These are phyloP conservation scores for Hypocryptadius cinnamomeus DNA, from an alignment of 2,113 vertebrate species.

Conservation along the genomic window DNA sequence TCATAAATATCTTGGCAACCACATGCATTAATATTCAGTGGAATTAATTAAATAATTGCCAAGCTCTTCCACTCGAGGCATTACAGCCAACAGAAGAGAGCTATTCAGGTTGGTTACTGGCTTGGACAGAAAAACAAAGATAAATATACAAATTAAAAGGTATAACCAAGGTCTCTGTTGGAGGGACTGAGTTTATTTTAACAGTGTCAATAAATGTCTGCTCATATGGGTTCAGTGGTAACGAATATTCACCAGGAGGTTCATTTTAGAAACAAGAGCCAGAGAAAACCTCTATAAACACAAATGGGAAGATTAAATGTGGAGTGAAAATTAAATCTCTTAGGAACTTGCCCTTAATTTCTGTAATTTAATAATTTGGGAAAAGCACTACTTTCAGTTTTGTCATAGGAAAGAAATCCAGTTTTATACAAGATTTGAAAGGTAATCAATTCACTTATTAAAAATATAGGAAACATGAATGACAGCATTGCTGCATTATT, in stretches of 20 bases:
- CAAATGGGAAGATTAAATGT: background rate
- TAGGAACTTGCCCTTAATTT: conserved; percentile 39
- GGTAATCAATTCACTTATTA: conserved; percentile 41
- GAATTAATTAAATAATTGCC: conserved; percentile 38
- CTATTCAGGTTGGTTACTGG: conserved; percentile 21
- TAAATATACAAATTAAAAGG: conserved; percentile 46
- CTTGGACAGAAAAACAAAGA: conserved; percentile 37
- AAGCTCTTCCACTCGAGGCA: background rate
- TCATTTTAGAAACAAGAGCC: conserved; percentile 12
- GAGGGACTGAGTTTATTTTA: conserved; percentile 41
- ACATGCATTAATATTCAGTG: background rate
- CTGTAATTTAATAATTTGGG: background rate
- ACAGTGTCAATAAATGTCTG: conserved; percentile 42
- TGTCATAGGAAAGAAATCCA: conserved; percentile 2
- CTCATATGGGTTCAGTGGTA: background rate
- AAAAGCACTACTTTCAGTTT: conserved; percentile 19
- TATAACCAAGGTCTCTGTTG: conserved; percentile 26
- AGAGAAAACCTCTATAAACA: background rate
- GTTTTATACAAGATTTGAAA: conserved; percentile 1
- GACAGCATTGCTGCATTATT: conserved; percentile 20
- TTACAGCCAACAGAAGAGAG: conserved; percentile 17
- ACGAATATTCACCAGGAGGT: conserved; percentile 9
- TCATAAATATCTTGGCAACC: background rate
- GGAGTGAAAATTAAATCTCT: conserved; percentile 36
- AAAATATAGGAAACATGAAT: conserved; percentile 32